A percentile compares a stretch with the other conserved stretches of the same genome.
phyloP scores from a whole-genome alignment of 2,888 invertebrate species.

The Pterobdella sp. region DNA sequence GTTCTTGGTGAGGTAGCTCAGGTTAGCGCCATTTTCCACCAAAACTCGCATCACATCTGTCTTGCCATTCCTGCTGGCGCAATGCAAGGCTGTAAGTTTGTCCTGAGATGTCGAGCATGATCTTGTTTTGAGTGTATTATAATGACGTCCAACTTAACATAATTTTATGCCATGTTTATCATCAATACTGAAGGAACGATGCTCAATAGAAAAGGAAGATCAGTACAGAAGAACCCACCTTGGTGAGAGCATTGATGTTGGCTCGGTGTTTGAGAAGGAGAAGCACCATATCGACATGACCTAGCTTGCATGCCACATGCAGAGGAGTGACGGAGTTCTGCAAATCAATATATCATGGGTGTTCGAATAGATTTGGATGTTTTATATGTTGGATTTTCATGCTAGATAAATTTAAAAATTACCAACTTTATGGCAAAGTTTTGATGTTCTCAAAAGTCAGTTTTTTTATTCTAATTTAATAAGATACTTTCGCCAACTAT shows the following conservation, averaged over 20 bases:
- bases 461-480: too few species aligned
- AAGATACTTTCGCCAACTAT: too few species aligned
- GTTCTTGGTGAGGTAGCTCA: slow-evolving; percentile 95
- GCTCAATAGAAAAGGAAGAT: background rate
- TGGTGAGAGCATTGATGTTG: slow-evolving; percentile 14
- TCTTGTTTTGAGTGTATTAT: too few species aligned
- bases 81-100: slow-evolving; percentile 36
- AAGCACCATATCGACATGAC: slow-evolving; percentile 10
- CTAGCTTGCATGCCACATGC: slow-evolving; percentile 20
- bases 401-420: background rate
- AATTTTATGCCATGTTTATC: too few species aligned
- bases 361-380: too few species aligned
- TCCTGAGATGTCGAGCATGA: slow-evolving; percentile 26
- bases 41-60: slow-evolving; percentile 86
- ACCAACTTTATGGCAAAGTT: background rate
- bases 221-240: background rate
- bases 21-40: slow-evolving; percentile 90
- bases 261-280: slow-evolving; percentile 8
- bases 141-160: too few species aligned
- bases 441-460: background rate
- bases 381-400: too few species aligned
- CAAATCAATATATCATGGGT: too few species aligned
- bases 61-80: slow-evolving; percentile 73
- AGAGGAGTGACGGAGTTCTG: slow-evolving; percentile 24
- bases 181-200: background rate